Evolutionary conservation across 2,888 invertebrate genomes (phyloP).

Genomic region (Peribatodes rhomboidaria): DNA sequence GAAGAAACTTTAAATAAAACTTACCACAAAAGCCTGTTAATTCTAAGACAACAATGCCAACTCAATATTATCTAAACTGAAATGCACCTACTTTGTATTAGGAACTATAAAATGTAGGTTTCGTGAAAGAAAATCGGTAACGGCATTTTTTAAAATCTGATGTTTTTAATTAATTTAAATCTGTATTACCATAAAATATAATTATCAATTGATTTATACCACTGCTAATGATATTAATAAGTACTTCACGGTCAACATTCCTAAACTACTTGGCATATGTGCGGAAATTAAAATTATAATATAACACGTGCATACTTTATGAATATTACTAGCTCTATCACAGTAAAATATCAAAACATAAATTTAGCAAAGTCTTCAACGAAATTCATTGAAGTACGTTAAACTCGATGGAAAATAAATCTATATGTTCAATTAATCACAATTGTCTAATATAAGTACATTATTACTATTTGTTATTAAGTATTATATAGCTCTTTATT

Average conservation of each 20-base stretch:
- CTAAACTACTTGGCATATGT: slow-evolving; percentile 4
- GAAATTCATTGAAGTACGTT: slow-evolving; percentile 7
- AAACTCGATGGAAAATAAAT: slow-evolving; percentile 4
- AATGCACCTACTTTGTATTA: slow-evolving; percentile 80
- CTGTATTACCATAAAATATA: background rate
- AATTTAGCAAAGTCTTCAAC: slow-evolving; percentile 37
- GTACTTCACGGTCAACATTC: background rate
- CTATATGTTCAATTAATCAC: slow-evolving; percentile 2
- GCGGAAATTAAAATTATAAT: slow-evolving; percentile 25
- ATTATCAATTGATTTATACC: background rate
- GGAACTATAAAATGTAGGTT: slow-evolving; percentile 65
- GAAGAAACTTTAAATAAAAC: no score
- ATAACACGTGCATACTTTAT: slow-evolving; percentile 34
- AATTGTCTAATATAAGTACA: slow-evolving; percentile 15
- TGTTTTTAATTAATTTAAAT: background rate
- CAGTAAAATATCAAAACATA: slow-evolving; percentile 80
- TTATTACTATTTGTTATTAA: background rate
- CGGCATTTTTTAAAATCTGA: background rate
- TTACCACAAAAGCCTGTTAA: no score
- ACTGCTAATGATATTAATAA: background rate
- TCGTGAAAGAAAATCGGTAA: slow-evolving; percentile 1
- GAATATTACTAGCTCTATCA: slow-evolving; percentile 82
- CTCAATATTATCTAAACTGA: slow-evolving; percentile 61
- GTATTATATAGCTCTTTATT: background rate
- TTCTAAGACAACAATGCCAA: no score